Percentiles rank a stretch among this genome's conserved stretches.
These are phyloP conservation scores for Sorex fumeus DNA, from an alignment of 2,113 vertebrate species.

Conservation along the genomic window DNA sequence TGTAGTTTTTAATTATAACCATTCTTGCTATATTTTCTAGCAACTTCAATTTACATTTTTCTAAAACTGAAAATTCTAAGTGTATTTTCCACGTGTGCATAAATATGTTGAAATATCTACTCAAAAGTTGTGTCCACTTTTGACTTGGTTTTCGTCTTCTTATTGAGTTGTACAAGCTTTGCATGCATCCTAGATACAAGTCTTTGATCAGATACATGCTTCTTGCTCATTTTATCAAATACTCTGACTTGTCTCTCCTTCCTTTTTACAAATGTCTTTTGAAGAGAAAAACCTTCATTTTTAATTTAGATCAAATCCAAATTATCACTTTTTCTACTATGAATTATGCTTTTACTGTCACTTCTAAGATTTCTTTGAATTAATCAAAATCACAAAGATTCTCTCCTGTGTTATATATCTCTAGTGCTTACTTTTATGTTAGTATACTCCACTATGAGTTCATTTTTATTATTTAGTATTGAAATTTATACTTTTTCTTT, in stretches of 20 bases:
- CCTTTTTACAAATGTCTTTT: not conserved
- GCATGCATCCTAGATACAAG: no score
- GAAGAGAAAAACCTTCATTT: not conserved
- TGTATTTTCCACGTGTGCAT: no score
- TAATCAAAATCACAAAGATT: constrained; percentile 19
- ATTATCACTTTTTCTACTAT: not conserved
- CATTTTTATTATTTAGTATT: not conserved
- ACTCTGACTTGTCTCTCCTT: not conserved
- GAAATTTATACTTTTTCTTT: not conserved
- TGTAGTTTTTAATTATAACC: no score
- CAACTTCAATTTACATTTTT: no score
- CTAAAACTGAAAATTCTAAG: no score
- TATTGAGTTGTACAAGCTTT: no score
- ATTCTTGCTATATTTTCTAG: no score
- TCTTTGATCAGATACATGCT: no score
- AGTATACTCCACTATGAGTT: not conserved
- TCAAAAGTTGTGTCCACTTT: no score
- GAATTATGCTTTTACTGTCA: not conserved
- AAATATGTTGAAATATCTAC: no score
- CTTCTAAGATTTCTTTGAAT: constrained; percentile 30
- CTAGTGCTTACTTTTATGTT: constrained; percentile 7
- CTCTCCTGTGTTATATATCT: constrained; percentile 9
- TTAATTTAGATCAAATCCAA: not conserved
- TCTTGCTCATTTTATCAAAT: no score
- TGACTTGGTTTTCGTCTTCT: no score